Conservation (phyloP, 2,113 vertebrate genomes). For the Clarias gariepinus region DNA sequence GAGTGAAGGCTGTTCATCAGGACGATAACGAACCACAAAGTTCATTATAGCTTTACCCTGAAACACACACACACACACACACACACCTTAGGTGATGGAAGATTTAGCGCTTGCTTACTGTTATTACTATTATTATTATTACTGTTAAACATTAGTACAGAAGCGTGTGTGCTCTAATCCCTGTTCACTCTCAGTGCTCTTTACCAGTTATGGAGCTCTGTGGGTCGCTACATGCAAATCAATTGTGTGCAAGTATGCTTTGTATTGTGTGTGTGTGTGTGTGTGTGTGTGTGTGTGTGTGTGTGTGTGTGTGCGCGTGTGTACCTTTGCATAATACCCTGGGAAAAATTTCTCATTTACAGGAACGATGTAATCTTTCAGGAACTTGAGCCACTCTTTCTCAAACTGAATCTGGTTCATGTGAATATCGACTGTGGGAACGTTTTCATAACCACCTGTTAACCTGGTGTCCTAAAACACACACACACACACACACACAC, state of each 20-base stretch:
- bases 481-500: rapidly evolving
- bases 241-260: too few relatives aligned
- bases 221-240: too few relatives aligned
- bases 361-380: conserved; percentile 79
- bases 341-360: conserved; percentile 84
- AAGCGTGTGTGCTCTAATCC: too few relatives aligned
- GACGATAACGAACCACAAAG: conserved; percentile 90
- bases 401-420: conserved; percentile 86
- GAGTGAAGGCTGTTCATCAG: conserved; percentile 82
- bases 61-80: conserved; percentile 34
- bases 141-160: too few relatives aligned
- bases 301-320: conserved; percentile 8
- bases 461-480: conserved; percentile 79
- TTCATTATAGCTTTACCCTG: conserved; percentile 87
- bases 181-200: too few relatives aligned
- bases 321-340: conserved; percentile 84
- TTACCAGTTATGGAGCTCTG: too few relatives aligned
- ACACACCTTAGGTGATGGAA: too few relatives aligned
- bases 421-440: conserved; percentile 88
- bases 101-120: too few relatives aligned
- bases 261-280: too few relatives aligned
- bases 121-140: too few relatives aligned
- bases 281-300: neutral
- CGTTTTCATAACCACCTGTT: conserved; percentile 84
- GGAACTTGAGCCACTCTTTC: conserved; percentile 87